These are phyloP conservation scores for Drosophila nr. medialis DNA, from an alignment of 2,888 invertebrate species.

Conservation along the genomic window DNA sequence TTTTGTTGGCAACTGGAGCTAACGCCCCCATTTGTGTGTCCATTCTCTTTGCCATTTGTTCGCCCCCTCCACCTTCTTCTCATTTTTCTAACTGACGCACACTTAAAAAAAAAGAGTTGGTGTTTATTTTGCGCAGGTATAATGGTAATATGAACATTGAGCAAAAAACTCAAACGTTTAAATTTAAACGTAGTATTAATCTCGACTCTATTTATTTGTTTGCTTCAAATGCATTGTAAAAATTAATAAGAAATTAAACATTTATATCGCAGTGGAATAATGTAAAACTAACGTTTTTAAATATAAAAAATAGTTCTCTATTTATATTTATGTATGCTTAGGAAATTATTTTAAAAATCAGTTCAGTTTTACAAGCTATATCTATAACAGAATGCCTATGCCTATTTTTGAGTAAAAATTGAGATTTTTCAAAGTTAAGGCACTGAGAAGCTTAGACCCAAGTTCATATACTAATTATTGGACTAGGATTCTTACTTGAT, in stretches of 20 bases:
- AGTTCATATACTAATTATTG: neutral
- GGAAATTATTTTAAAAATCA: neutral
- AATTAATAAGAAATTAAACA: neutral
- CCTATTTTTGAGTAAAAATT: neutral
- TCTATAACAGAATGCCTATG: neutral
- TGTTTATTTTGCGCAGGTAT: neutral
- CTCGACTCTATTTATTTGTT: neutral
- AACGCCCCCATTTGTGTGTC: slow-evolving; percentile 46
- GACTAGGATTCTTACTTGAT: no score
- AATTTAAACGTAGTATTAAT: neutral
- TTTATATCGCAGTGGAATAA: no score
- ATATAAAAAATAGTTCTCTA: neutral
- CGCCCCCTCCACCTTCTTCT: neutral
- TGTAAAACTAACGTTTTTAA: neutral
- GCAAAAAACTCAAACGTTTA: neutral
- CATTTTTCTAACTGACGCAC: neutral
- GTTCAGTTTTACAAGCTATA: neutral
- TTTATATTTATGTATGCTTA: neutral
- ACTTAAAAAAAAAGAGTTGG: neutral
- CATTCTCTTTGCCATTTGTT: slow-evolving; percentile 3
- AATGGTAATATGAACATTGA: no score
- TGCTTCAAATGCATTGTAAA: neutral
- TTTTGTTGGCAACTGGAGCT: slow-evolving; percentile 23
- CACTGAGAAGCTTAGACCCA: neutral
- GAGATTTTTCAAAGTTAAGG: neutral